phyloP scores from a whole-genome alignment of 2,888 invertebrate species.

The Apamea anceps region DNA sequence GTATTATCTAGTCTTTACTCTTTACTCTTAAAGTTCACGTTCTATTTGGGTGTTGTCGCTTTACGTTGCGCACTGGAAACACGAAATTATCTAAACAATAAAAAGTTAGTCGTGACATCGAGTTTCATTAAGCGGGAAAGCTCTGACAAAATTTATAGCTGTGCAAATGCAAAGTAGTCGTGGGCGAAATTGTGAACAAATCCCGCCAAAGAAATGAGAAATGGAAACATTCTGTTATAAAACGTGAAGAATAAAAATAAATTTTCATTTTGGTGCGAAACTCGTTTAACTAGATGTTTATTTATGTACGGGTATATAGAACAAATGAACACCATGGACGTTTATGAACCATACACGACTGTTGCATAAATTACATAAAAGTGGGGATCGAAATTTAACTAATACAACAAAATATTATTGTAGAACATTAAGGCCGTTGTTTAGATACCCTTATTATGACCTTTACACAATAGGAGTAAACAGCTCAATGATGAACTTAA shows the following conservation, averaged over 20 bases:
- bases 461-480: constrained; percentile 25
- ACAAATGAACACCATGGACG: constrained; percentile 26
- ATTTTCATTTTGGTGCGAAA: constrained; percentile 71
- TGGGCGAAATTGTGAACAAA: constrained; percentile 81
- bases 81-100: constrained; percentile 73
- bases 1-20: constrained; percentile 46
- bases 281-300: constrained; percentile 51
- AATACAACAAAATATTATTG: background rate
- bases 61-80: constrained; percentile 64
- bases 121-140: constrained; percentile 82
- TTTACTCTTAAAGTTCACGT: constrained; percentile 61
- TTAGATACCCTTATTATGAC: constrained; percentile 1
- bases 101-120: constrained; percentile 78
- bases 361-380: constrained; percentile 35
- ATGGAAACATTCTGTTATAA: constrained; percentile 77
- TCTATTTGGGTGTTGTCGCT: constrained; percentile 58
- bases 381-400: constrained; percentile 8
- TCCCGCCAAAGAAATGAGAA: constrained; percentile 77
- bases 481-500: constrained; percentile 59
- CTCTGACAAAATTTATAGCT: constrained; percentile 78
- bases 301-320: constrained; percentile 37
- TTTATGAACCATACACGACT: constrained; percentile 34
- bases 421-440: background rate
- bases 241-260: constrained; percentile 74
- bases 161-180: constrained; percentile 78